These are phyloP conservation scores for Apis laboriosa DNA, from an alignment of 1,140 invertebrate species.

Conservation along the genomic window DNA sequence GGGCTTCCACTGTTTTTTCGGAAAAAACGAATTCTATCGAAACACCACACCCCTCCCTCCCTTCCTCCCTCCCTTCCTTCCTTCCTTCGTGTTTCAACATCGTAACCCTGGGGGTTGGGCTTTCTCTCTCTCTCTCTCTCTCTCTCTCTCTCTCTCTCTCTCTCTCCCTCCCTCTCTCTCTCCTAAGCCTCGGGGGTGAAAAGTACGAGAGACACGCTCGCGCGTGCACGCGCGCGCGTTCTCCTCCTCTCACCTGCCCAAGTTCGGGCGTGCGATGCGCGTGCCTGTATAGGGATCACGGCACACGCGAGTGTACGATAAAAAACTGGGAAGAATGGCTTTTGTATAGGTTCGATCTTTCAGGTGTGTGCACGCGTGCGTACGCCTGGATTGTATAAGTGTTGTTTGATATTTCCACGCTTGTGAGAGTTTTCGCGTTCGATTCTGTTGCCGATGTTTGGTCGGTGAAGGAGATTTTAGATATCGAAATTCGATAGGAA, in stretches of 20 bases:
- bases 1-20: conserved; percentile 32
- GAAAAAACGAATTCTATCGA: conserved; percentile 22
- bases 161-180: background rate
- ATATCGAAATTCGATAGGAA: conserved; percentile 7
- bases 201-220: conserved; percentile 9
- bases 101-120: conserved; percentile 24
- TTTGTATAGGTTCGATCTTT: conserved; percentile 6
- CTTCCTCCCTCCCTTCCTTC: background rate
- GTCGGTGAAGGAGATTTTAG: conserved; percentile 48
- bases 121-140: conserved; percentile 4
- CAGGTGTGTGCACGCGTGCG: conserved; percentile 10
- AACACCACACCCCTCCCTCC: background rate
- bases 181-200: background rate
- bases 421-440: conserved; percentile 18
- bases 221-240: conserved; percentile 29
- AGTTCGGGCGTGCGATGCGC: conserved; percentile 66
- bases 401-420: background rate
- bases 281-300: conserved; percentile 55
- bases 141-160: background rate
- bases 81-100: background rate
- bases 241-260: conserved; percentile 67
- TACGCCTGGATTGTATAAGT: background rate
- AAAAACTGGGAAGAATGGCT: conserved; percentile 62
- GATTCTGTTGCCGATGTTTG: conserved; percentile 56
- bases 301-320: conserved; percentile 46